phyloP scores from a whole-genome alignment of 2,113 vertebrate genomes.

The Chrysochloris asiatica region DNA sequence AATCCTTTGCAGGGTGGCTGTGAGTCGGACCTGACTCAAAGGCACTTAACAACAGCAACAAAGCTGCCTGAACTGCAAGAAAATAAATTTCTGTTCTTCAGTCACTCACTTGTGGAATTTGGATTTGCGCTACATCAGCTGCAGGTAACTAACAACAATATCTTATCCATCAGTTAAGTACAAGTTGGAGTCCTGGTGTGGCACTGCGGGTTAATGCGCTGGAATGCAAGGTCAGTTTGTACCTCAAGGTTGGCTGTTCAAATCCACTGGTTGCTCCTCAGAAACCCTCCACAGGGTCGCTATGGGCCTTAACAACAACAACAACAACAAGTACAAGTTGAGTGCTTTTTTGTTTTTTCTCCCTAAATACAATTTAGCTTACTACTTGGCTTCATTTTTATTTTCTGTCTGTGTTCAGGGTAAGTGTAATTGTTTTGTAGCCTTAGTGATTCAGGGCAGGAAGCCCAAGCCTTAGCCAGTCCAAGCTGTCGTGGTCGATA shows the following conservation, averaged over 20 bases:
- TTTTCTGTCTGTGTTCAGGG: background rate
- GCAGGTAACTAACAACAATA: background rate
- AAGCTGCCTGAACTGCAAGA: background rate
- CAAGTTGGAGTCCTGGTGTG: no score
- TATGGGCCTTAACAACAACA: no score
- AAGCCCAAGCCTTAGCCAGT: background rate
- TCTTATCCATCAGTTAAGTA: background rate
- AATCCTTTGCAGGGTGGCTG: no score
- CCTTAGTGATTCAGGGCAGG: background rate
- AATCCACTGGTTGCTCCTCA: no score
- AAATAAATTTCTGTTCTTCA: background rate
- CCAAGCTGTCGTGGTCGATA: background rate
- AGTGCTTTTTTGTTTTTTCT: background rate
- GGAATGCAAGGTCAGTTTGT: no score
- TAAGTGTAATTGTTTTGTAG: background rate
- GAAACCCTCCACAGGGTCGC: no score
- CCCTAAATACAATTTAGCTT: background rate
- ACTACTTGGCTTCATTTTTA: background rate
- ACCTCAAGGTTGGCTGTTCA: no score
- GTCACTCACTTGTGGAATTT: background rate
- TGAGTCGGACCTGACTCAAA: no score
- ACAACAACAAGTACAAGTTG: background rate
- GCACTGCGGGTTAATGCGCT: no score
- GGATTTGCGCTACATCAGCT: background rate
- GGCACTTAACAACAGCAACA: no score